Evolutionary conservation across 2,113 vertebrate genomes (phyloP).

Genomic region (Actinemys pallida): DNA sequence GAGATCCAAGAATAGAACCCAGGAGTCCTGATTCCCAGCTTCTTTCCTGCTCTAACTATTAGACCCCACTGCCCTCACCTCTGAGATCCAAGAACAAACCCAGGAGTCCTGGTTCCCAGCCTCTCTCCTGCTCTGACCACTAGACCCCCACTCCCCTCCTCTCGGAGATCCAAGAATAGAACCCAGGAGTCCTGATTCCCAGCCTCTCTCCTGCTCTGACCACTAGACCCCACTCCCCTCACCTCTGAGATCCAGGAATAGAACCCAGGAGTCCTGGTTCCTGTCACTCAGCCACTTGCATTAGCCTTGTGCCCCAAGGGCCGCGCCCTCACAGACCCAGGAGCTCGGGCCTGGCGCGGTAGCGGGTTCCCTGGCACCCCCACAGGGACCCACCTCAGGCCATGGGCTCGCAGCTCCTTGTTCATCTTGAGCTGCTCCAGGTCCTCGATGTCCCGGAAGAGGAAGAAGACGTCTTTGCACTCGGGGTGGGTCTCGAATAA

Average conservation of each 20-base stretch:
- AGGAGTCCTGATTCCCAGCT: too few relatives aligned
- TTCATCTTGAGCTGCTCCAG: conserved; percentile 44
- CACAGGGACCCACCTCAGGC: conserved; percentile 35
- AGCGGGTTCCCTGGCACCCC: neutral
- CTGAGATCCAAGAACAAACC: neutral
- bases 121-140: too few relatives aligned
- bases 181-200: too few relatives aligned
- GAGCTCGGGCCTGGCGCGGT: too few relatives aligned
- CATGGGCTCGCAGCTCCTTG: conserved; percentile 57
- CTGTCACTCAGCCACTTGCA: neutral
- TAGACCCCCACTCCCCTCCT: too few relatives aligned
- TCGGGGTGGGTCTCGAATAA: conserved; percentile 67
- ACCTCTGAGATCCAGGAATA: too few relatives aligned
- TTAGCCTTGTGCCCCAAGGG: neutral
- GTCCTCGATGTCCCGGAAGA: conserved; percentile 55
- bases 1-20: too few relatives aligned
- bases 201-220: too few relatives aligned
- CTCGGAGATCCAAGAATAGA: too few relatives aligned
- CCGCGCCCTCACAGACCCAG: neutral
- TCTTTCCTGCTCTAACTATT: too few relatives aligned
- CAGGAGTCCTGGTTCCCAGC: neutral
- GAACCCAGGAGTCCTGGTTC: neutral
- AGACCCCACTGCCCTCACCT: too few relatives aligned
- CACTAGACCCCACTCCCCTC: too few relatives aligned
- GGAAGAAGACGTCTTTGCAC: conserved; percentile 59